phyloP scores from a whole-genome alignment of 2,888 invertebrate species.

The Eilema sororculum region DNA sequence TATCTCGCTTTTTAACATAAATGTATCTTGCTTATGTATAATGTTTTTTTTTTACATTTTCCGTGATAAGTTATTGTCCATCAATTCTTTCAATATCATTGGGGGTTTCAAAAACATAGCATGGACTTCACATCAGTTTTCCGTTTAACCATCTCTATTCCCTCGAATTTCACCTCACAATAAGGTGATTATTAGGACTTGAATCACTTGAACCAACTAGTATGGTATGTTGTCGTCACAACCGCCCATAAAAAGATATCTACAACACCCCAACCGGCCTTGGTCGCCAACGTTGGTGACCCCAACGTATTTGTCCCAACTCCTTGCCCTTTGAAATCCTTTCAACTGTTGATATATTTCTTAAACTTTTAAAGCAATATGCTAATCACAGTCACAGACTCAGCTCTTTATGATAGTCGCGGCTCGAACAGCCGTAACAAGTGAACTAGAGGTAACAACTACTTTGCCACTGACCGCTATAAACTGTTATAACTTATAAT shows the following conservation, averaged over 20 bases:
- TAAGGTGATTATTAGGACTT: neutral
- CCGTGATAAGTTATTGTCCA: neutral
- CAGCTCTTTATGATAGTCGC: neutral
- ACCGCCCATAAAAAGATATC: neutral
- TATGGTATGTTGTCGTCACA: neutral
- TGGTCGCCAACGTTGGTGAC: neutral
- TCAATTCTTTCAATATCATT: neutral
- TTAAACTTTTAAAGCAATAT: neutral
- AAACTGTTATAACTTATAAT: neutral
- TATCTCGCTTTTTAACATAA: neutral
- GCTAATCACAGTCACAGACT: conserved; percentile 1
- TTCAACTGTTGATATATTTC: neutral
- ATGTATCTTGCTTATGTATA: neutral
- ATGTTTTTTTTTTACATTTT: neutral
- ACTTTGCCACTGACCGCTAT: neutral
- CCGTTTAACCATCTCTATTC: neutral
- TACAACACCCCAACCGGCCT: neutral
- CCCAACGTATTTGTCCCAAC: too few relatives aligned
- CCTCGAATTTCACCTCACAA: neutral
- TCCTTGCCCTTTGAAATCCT: neutral
- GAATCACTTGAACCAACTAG: neutral
- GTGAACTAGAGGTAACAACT: neutral
- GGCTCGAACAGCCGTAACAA: neutral
- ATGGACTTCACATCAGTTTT: neutral
- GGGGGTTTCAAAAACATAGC: neutral